phyloP scores from a whole-genome alignment of 2,888 invertebrate genomes.

The Calameuta idolon region DNA sequence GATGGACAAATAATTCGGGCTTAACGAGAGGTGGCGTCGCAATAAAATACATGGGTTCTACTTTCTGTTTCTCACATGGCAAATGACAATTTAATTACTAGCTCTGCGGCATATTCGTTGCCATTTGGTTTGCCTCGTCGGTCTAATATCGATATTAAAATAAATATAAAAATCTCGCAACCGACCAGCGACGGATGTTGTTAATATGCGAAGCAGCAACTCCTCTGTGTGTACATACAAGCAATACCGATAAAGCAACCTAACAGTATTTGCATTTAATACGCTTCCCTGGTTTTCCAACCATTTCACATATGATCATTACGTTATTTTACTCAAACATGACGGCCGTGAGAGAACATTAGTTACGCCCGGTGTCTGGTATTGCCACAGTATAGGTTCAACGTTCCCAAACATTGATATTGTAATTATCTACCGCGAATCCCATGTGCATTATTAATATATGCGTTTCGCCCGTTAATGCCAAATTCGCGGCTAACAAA shows the following conservation, averaged over 20 bases:
- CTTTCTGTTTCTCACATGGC: not conserved
- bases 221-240: not conserved
- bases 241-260: not conserved
- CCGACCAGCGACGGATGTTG: slow-evolving; percentile 15
- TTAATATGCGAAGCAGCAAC: slow-evolving; percentile 27
- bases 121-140: not conserved
- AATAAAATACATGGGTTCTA: not conserved
- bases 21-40: too few relatives aligned
- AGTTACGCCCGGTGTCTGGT: not conserved
- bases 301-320: slow-evolving; percentile 36
- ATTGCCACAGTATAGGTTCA: not conserved
- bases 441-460: slow-evolving; percentile 36
- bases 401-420: slow-evolving; percentile 25
- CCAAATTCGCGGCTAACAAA: not conserved
- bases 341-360: not conserved
- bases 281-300: slow-evolving; percentile 19
- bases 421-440: slow-evolving; percentile 30
- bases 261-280: slow-evolving; percentile 38
- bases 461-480: slow-evolving; percentile 23
- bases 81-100: slow-evolving; percentile 22
- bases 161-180: slow-evolving; percentile 39
- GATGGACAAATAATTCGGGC: too few relatives aligned
- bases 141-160: slow-evolving; percentile 27
- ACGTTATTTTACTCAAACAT: slow-evolving; percentile 8
- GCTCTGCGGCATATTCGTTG: not conserved